These are phyloP conservation scores for Antheraea mylitta DNA, from an alignment of 1,140 invertebrate genomes.

Conservation along the genomic window DNA sequence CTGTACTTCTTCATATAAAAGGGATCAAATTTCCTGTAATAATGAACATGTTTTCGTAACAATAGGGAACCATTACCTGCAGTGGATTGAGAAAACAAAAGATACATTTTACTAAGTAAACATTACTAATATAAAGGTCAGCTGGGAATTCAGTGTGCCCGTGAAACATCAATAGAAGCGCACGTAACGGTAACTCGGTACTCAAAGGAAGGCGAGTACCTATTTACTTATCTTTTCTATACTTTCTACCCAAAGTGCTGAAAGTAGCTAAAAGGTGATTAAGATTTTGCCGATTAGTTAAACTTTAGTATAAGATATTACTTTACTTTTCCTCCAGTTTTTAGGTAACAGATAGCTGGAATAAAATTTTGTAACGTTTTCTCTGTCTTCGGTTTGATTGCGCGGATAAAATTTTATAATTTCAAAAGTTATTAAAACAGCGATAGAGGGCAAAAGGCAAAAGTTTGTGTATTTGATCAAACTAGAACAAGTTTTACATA, in stretches of 20 bases:
- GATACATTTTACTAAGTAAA: conserved; percentile 1
- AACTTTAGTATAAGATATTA: conserved; percentile 33
- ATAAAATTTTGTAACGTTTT: conserved; percentile 14
- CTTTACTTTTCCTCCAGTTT: conserved; percentile 29
- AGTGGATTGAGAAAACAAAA: conserved; percentile 8
- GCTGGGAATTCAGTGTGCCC: conserved; percentile 27
- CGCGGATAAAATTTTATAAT: neutral
- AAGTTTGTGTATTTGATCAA: neutral
- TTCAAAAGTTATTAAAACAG: neutral
- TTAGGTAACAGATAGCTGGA: conserved; percentile 11
- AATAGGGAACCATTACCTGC: neutral
- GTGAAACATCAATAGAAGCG: conserved; percentile 23
- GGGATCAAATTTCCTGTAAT: neutral
- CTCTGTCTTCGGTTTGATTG: conserved; percentile 4
- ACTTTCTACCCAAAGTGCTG: conserved; percentile 31
- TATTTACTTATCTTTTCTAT: conserved; percentile 35
- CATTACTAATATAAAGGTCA: conserved; percentile 20
- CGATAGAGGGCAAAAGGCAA: neutral
- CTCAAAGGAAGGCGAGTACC: conserved; percentile 27
- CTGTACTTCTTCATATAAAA: too few species aligned
- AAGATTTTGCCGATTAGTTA: conserved; percentile 37
- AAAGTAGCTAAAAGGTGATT: conserved; percentile 37
- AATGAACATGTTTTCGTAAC: neutral
- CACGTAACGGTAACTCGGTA: conserved; percentile 11
- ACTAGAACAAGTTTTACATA: neutral